Conservation (phyloP, 2,113 vertebrate species). For the Sander lucioperca region DNA sequence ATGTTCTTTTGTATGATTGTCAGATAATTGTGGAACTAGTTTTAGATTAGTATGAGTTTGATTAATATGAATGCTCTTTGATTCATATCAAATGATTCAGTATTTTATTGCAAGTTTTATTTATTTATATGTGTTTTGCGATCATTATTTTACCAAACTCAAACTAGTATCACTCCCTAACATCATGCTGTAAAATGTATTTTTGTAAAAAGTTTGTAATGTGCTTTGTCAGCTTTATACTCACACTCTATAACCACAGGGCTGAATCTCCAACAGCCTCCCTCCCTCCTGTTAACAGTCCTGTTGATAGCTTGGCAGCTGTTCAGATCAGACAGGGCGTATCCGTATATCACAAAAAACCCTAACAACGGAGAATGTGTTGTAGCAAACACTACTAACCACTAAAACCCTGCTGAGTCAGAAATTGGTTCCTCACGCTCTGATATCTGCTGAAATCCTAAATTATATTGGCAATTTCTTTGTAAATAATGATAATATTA, state of each 20-base stretch:
- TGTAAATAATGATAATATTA: background rate
- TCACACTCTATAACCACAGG: conserved; percentile 24
- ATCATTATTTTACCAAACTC: background rate
- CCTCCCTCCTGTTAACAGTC: conserved; percentile 33
- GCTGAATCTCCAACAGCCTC: background rate
- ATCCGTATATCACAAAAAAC: conserved; percentile 40
- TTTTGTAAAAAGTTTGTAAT: conserved; percentile 27
- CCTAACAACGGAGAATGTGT: conserved; percentile 49
- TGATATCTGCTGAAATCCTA: conserved; percentile 10
- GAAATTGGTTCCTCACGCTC: background rate
- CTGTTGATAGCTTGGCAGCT: conserved; percentile 65
- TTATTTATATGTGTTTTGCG: background rate
- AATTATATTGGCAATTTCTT: background rate
- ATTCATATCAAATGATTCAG: background rate
- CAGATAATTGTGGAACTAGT: background rate
- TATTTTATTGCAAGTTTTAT: background rate
- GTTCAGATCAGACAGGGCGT: conserved; percentile 61
- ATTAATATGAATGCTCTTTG: background rate
- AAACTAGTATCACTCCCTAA: background rate
- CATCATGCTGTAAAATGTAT: background rate
- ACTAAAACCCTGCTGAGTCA: conserved; percentile 22
- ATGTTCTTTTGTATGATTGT: background rate
- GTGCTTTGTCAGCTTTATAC: conserved; percentile 52
- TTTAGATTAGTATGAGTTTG: background rate
- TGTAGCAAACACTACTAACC: conserved; percentile 43